phyloP scores from a whole-genome alignment of 2,888 invertebrate genomes.

The Lasioglossum villosulum region DNA sequence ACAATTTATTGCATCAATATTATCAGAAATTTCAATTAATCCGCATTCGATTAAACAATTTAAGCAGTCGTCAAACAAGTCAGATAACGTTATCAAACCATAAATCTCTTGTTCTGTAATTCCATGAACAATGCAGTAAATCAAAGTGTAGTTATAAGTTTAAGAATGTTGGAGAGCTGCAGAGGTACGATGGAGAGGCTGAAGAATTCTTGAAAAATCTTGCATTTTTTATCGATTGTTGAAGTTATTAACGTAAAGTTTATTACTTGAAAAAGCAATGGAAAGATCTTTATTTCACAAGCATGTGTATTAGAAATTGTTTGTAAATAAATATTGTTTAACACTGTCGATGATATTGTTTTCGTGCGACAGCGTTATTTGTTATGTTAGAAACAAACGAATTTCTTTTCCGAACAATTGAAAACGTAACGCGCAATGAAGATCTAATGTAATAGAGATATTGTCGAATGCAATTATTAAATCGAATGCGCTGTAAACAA shows the following conservation, averaged over 20 bases:
- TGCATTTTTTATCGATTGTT: neutral
- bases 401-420: neutral
- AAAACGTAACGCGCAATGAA: constrained; percentile 15
- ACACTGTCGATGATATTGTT: neutral
- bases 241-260: neutral
- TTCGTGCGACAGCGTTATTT: neutral
- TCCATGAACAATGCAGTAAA: neutral
- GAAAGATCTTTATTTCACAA: constrained; percentile 9
- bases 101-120: neutral
- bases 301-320: neutral
- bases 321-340: constrained; percentile 5
- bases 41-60: neutral
- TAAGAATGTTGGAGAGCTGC: neutral
- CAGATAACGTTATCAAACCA: constrained; percentile 11
- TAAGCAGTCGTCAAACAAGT: neutral
- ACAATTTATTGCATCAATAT: neutral
- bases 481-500: constrained; percentile 45
- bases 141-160: neutral
- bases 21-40: neutral
- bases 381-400: neutral
- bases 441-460: neutral
- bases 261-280: neutral
- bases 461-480: neutral
- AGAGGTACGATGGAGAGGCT: neutral
- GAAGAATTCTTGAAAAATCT: neutral